Evolutionary conservation across 2,888 invertebrate genomes (phyloP).

Genomic region (Drosophila ezoana): DNA sequence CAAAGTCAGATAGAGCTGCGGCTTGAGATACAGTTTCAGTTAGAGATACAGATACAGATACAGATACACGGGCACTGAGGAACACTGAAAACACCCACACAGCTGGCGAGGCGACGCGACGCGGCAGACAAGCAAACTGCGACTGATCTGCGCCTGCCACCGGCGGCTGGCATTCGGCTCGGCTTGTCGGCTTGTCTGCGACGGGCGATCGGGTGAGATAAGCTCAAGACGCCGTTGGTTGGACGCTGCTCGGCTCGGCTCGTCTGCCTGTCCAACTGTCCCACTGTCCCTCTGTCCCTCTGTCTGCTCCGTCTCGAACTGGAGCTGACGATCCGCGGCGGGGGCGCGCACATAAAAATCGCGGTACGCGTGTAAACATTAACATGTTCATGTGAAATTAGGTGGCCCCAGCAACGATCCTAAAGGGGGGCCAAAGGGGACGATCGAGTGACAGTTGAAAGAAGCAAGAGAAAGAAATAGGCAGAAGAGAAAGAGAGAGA

Average conservation of each 20-base stretch:
- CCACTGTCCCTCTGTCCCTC: not conserved
- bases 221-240: constrained; percentile 60
- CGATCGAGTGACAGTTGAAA: constrained; percentile 37
- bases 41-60: constrained; percentile 3
- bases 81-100: constrained; percentile 28
- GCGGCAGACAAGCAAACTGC: constrained; percentile 64
- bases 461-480: not conserved
- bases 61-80: constrained; percentile 7
- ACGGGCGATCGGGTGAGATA: constrained; percentile 58
- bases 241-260: constrained; percentile 22
- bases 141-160: constrained; percentile 62
- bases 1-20: constrained; percentile 2
- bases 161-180: constrained; percentile 27
- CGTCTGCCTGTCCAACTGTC: constrained; percentile 1
- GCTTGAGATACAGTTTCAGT: constrained; percentile 9
- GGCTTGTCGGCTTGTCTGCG: constrained; percentile 27
- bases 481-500: not conserved
- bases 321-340: constrained; percentile 46
- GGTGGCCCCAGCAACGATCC: constrained; percentile 35
- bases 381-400: constrained; percentile 78
- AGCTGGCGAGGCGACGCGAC: constrained; percentile 51
- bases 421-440: constrained; percentile 24
- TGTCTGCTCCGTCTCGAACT: constrained; percentile 19
- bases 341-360: constrained; percentile 73
- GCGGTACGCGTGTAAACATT: constrained; percentile 81